Base-by-base conservation (phyloP, 2,113 vertebrate genomes). In the Danionella cerebrum region DNA sequence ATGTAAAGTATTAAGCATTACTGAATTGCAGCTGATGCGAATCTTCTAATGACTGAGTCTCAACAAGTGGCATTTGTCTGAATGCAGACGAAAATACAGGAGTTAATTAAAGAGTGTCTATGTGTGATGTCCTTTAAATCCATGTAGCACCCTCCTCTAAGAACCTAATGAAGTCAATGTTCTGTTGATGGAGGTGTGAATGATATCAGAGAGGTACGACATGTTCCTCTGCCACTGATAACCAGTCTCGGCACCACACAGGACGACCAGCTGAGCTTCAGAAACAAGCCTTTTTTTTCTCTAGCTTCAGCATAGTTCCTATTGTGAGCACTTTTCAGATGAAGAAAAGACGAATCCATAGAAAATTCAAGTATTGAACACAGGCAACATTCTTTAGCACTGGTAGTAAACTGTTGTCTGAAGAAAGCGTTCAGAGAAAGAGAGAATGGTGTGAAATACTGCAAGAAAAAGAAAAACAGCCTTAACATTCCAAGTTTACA, bases 11-110 rank as follows among this genome's bases (percentile, higher is more conserved):
- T 6, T 22, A 33, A 22, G 31, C 41, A 19, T 1, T 18, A 41
- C 7, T 25, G 42, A 50, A 33, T 24, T 33, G 7, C 13, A 10
- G 2, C 12, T 2, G 22, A 52, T 53, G 42, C 12, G 19, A 53
- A 29, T 29, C 24, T 31, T 72, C 54, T 65, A 75, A 65, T 48
- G 64, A 72, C 68, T 78, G 72, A 71, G 78, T 79, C 78, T 76
- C 68, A 81, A 71, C 62, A 64, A 70, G 76, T 76, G 70, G 76
- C 78, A 80, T 83, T 72, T 78, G 74, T 83, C 76, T 78, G 74
- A 76, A 82, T 72, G 78, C 76, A 77, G 80, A 82, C 69, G 66
- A 75, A 84, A 62, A 57, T 64, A 57, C 48, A 25, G 41, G 58
- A 48, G 69, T 67, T 67, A 80, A 83, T 83, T 76, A 81, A 83